phyloP scores from a whole-genome alignment of 2,797 vertebrate species.

The Danio jaintianensis region DNA sequence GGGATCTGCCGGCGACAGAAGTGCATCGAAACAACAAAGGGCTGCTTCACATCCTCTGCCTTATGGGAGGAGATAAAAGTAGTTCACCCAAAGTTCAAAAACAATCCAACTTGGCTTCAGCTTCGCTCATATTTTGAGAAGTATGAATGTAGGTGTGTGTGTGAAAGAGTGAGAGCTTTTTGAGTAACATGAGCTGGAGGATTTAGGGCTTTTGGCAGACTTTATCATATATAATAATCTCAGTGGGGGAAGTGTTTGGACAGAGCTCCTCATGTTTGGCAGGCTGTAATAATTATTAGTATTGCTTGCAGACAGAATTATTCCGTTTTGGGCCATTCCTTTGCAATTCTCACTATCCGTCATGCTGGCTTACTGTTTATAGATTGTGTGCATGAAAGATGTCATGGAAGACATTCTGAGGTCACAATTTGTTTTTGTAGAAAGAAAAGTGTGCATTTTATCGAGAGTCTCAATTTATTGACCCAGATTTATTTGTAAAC shows the following conservation, averaged over 20 bases:
- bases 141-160: conserved; percentile 3
- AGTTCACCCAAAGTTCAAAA: conserved; percentile 52
- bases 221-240: conserved; percentile 15
- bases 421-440: not conserved
- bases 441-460: no score
- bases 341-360: not conserved
- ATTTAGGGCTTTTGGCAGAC: not conserved
- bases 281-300: conserved; percentile 10
- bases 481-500: no score
- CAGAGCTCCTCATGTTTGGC: not conserved
- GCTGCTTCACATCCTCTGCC: conserved; percentile 19
- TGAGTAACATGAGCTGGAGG: not conserved
- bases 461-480: no score
- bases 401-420: not conserved
- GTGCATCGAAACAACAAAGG: conserved; percentile 26
- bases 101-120: conserved; percentile 14
- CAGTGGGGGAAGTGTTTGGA: not conserved
- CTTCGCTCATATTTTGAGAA: conserved; percentile 2
- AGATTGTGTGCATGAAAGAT: not conserved
- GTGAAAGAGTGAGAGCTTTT: not conserved
- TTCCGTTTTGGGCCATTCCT: not conserved
- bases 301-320: not conserved
- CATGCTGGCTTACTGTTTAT: not conserved
- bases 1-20: not conserved
- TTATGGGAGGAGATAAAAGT: conserved; percentile 24